Evolutionary conservation across 2,113 vertebrate species (phyloP).

Genomic region (Burhinus bistriatus): DNA sequence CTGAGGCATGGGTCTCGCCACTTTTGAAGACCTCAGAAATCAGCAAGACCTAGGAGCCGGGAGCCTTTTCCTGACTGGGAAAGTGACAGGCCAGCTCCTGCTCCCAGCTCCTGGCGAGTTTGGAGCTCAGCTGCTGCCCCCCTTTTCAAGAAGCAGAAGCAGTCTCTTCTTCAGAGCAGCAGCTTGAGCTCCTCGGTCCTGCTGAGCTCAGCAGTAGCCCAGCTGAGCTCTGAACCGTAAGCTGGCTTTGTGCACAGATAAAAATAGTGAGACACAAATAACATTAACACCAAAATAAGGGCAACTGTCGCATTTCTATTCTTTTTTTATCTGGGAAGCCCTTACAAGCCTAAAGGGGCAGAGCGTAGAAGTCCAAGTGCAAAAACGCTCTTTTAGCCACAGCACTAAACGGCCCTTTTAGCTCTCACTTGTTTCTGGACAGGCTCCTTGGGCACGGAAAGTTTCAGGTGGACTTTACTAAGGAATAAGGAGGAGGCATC

Average conservation of each 20-base stretch:
- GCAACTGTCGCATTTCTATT: not conserved
- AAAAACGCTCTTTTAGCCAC: not conserved
- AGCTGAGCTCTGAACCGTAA: slow-evolving; percentile 2
- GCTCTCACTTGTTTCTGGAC: not conserved
- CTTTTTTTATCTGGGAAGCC: not conserved
- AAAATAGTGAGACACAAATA: slow-evolving; percentile 29
- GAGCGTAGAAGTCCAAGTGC: not conserved
- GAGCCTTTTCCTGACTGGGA: not conserved
- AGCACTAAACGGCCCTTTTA: not conserved
- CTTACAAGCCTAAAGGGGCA: not conserved
- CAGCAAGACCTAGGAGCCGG: not conserved
- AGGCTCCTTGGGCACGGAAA: not conserved
- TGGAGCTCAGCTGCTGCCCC: not conserved
- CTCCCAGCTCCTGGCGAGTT: not conserved
- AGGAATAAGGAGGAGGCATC: not conserved
- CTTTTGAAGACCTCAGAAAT: not conserved
- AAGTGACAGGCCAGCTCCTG: not conserved
- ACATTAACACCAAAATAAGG: not conserved
- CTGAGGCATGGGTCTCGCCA: not conserved
- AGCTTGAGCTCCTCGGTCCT: not conserved
- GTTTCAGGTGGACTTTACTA: not conserved
- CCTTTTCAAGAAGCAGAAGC: not conserved
- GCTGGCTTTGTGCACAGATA: not conserved
- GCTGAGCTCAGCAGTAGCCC: slow-evolving; percentile 46
- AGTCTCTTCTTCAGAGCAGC: not conserved